Base-by-base conservation (phyloP, 2,113 vertebrate genomes). In the Bujurquina vittata region DNA sequence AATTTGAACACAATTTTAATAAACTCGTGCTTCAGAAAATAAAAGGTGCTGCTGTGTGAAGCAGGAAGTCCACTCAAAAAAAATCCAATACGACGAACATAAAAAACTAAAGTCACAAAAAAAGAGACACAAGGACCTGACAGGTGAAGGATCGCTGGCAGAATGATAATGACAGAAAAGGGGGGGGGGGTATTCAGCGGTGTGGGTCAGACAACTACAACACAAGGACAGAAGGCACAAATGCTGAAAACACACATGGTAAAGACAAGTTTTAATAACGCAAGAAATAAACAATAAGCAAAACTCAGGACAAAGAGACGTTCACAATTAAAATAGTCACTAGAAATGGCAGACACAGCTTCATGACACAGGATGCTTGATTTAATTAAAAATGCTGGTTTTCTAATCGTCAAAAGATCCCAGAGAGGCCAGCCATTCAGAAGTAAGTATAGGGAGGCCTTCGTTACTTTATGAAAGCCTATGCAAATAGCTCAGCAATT, bases 401-500 rank as follows among this genome's bases (percentile, higher is more conserved):
- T 52, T 52, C 49, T 52, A 52, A 52, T 52, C 7, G 17, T 6
- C 46, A 52, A 46, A 46, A 17, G 1, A 18, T 52, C 49, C 17
- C 6, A 7, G 15, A 52, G 15, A 52, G 49, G 49, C 15, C 5
- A 52, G 49, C 15, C 17, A 18, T 52, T 17, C 49, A 52, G 17
- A 52, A 7, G 17, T 7, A 52, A 18, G 46, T 14, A 17, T 18
- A 17, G 17, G 15, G 49, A 52, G 49, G 49, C 15, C 2, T 69
- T 69, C 65, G 29, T 43, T 26, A 69, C 65, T 49, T 9, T 18
- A 23, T 49, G 40, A 69, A 29, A 69, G 40, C 29, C 7, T 10
- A 0, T 10, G 15, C 49, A 52, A 52, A 26, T 4, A 8, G 43
- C 43, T 31, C 43, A 72, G 23, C 0, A 0, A 10, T 31, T 55